A percentile compares a stretch with the other conserved stretches of the same genome.
Evolutionary conservation across 2,113 vertebrate genomes (phyloP).

Genomic region (Phoxinus phoxinus): DNA sequence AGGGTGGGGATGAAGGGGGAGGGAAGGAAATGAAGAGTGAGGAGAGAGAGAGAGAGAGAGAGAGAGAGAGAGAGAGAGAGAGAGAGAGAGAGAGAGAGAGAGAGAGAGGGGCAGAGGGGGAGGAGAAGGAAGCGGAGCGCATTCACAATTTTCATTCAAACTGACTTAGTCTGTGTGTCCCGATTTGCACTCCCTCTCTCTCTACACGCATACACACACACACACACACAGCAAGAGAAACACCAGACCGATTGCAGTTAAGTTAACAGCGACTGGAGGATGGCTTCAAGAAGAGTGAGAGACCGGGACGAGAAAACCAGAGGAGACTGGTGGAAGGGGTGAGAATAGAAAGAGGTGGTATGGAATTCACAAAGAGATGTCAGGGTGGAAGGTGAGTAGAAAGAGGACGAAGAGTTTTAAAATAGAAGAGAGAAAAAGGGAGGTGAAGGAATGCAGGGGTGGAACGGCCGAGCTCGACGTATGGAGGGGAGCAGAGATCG

Average conservation of each 20-base stretch:
- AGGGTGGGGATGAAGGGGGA: conserved; percentile 39
- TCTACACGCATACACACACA: conserved; percentile 47
- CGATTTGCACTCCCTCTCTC: conserved; percentile 73
- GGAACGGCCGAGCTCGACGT: conserved; percentile 52
- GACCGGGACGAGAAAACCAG: conserved; percentile 29
- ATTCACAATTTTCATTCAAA: conserved; percentile 79
- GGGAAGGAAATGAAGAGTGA: conserved; percentile 48
- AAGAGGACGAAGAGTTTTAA: conserved; percentile 57
- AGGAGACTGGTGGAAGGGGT: conserved; percentile 40
- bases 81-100: conserved; percentile 30
- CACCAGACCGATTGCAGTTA: conserved; percentile 70
- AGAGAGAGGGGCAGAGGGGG: conserved; percentile 50
- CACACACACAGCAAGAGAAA: conserved; percentile 48
- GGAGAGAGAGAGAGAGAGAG: conserved; percentile 43
- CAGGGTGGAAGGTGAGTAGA: conserved; percentile 50
- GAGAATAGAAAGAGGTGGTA: conserved; percentile 48
- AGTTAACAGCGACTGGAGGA: conserved; percentile 66
- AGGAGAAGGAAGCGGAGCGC: conserved; percentile 67
- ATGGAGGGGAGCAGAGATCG: conserved; percentile 53
- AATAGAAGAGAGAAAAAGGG: conserved; percentile 53
- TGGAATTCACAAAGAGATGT: conserved; percentile 47
- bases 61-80: conserved; percentile 26
- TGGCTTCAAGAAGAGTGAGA: conserved; percentile 50
- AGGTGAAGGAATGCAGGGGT: conserved; percentile 59
- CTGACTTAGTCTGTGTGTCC: conserved; percentile 74